Percentiles rank a stretch among this genome's conserved stretches.
Conservation (phyloP, 2,797 vertebrate species). For the Pempheris klunzingeri region DNA sequence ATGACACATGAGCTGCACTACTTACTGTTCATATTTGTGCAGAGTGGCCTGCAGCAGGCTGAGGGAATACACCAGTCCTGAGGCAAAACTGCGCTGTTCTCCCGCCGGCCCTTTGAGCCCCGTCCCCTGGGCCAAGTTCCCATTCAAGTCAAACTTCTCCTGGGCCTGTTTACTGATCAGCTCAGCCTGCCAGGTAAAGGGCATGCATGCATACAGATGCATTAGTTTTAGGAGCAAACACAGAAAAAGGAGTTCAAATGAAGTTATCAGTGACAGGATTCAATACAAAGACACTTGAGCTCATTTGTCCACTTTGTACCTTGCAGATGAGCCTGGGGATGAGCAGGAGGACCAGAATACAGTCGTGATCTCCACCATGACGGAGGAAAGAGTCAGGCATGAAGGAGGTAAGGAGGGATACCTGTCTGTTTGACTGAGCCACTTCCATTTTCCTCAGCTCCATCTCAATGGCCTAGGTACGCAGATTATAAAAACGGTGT, state of each 20-base stretch:
- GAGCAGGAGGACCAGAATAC: constrained; percentile 94
- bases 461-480: constrained; percentile 95
- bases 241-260: not conserved
- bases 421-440: constrained; percentile 93
- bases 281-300: not conserved
- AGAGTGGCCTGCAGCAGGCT: constrained; percentile 93
- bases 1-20: not conserved
- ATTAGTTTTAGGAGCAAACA: not conserved
- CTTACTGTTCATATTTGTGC: constrained; percentile 96
- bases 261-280: not conserved
- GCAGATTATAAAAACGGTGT: not conserved
- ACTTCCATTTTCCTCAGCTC: constrained; percentile 99
- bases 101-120: constrained; percentile 90
- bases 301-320: constrained; percentile 74
- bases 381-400: constrained; percentile 98
- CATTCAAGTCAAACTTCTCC: constrained; percentile 95
- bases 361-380: constrained; percentile 96
- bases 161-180: constrained; percentile 97
- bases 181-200: constrained; percentile 86
- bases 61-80: constrained; percentile 95
- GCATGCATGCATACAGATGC: constrained; percentile 63
- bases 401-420: constrained; percentile 95
- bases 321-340: constrained; percentile 98
- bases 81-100: constrained; percentile 96
- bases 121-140: constrained; percentile 80